These are phyloP conservation scores for Spongia lamella DNA, from an alignment of 37 sponge, comb jelly and placozoan species.

Conservation along the genomic window DNA sequence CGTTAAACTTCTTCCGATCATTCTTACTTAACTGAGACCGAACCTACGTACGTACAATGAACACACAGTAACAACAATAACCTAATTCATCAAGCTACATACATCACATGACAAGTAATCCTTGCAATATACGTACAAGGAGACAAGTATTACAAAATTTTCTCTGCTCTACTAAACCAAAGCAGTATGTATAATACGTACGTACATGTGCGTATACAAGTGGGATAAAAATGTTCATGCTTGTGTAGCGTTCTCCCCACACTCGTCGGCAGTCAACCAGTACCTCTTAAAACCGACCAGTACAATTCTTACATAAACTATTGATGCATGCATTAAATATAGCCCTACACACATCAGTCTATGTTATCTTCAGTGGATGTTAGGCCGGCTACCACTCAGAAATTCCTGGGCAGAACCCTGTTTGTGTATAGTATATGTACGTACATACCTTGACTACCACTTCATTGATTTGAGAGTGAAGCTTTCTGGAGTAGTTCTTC, in stretches of 20 bases:
- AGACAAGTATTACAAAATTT: too few relatives aligned
- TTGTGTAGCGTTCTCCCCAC: not conserved
- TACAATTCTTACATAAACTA: too few relatives aligned
- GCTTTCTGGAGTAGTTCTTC: constrained; percentile 96
- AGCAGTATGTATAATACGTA: constrained; percentile 2
- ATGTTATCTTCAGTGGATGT: too few relatives aligned
- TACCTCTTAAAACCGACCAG: too few relatives aligned
- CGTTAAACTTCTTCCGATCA: constrained; percentile 98
- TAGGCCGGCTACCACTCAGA: not conserved
- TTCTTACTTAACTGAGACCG: constrained; percentile 93
- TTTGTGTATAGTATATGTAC: not conserved
- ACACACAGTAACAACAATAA: not conserved
- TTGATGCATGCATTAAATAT: too few relatives aligned
- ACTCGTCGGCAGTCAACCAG: not conserved
- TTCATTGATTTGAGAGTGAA: constrained; percentile 90
- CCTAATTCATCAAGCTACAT: not conserved
- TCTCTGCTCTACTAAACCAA: not conserved
- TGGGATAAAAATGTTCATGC: too few relatives aligned
- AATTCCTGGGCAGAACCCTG: too few relatives aligned
- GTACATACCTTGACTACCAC: constrained; percentile 87
- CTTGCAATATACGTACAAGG: not conserved
- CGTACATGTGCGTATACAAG: not conserved
- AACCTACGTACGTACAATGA: constrained; percentile 39
- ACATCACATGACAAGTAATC: not conserved
- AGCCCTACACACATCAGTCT: too few relatives aligned